Conservation (phyloP, 1,140 invertebrate species). For the Megalonaias nervosa region DNA sequence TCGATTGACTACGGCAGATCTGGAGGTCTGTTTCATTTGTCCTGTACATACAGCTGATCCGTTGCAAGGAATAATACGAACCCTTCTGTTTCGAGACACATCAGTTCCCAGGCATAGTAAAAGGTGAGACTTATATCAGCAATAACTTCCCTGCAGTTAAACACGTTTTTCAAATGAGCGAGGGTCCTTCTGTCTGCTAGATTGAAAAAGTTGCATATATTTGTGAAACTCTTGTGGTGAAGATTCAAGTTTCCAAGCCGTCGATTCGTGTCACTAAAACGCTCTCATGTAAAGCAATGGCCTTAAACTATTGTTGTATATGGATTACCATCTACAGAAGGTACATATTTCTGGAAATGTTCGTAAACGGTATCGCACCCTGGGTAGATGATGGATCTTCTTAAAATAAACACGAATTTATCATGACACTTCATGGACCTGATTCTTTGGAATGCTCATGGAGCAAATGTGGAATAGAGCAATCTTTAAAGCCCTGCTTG, state of each 20-base stretch:
- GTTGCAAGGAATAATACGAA: too few species aligned
- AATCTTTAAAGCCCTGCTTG: too few species aligned
- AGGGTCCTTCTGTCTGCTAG: constrained; percentile 5
- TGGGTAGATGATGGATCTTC: too few species aligned
- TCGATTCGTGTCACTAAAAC: not conserved
- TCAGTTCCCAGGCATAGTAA: too few species aligned
- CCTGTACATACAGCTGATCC: too few species aligned
- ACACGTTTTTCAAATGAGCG: not conserved
- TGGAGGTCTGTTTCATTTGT: too few species aligned
- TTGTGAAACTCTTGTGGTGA: constrained; percentile 5
- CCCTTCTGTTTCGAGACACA: too few species aligned
- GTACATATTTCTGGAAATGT: not conserved
- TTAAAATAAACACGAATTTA: not conserved
- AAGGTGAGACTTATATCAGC: not conserved
- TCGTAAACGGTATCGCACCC: not conserved
- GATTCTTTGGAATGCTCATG: too few species aligned
- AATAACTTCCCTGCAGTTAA: constrained; percentile 1
- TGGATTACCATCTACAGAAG: too few species aligned
- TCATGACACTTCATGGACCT: not conserved
- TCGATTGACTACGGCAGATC: too few species aligned
- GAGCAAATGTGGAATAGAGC: too few species aligned
- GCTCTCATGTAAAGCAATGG: constrained; percentile 7
- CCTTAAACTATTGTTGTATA: not conserved
- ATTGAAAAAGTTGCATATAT: not conserved
- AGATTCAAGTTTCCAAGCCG: constrained; percentile 1